phyloP scores from a whole-genome alignment of 2,797 vertebrate genomes.

The Halcyon chelicuti region DNA sequence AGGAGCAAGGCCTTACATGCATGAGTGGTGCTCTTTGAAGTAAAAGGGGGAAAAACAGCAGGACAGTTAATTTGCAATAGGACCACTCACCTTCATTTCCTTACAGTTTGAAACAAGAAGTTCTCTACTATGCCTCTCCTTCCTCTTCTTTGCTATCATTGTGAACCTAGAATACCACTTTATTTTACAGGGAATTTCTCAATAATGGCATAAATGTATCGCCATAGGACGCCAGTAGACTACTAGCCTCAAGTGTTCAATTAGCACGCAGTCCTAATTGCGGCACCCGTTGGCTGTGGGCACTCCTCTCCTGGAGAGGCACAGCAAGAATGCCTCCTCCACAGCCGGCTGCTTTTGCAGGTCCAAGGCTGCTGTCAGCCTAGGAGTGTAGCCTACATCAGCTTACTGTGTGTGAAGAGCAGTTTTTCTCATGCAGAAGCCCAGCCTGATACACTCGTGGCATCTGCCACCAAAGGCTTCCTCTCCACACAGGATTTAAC shows the following conservation, averaged over 20 bases:
- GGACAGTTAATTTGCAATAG: not conserved
- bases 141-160: not conserved
- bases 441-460: not conserved
- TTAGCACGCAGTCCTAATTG: not conserved
- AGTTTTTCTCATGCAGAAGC: not conserved
- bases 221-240: not conserved
- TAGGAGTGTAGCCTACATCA: not conserved
- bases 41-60: not conserved
- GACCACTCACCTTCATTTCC: not conserved
- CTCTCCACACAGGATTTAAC: not conserved
- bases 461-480: not conserved
- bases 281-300: not conserved
- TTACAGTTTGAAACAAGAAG: not conserved
- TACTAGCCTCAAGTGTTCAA: accelerated
- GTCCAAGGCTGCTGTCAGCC: not conserved
- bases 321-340: not conserved
- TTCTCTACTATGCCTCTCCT: not conserved
- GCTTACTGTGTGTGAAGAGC: not conserved
- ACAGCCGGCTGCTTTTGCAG: not conserved
- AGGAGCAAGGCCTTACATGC: not conserved
- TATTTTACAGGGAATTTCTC: not conserved
- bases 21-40: not conserved
- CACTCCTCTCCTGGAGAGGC: not conserved
- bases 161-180: not conserved
- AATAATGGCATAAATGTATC: not conserved